phyloP scores from a whole-genome alignment of 2,888 invertebrate genomes.

The Onthophagus sagittarius region DNA sequence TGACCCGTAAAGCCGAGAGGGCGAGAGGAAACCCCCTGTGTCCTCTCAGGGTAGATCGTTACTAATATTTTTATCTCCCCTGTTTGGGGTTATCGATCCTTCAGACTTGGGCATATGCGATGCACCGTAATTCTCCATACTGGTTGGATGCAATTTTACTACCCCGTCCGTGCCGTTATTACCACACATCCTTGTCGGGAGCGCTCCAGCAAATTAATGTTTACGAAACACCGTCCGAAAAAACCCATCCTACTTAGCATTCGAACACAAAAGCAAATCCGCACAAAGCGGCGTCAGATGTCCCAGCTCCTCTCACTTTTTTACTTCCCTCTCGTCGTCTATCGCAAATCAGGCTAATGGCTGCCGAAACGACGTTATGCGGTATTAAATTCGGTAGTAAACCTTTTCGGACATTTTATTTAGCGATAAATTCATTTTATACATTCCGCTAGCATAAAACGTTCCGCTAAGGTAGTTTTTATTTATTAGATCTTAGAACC shows the following conservation, averaged over 20 bases:
- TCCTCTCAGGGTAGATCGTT: background rate
- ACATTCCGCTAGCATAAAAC: constrained; percentile 1
- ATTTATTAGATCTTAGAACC: constrained; percentile 2
- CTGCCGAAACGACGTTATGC: background rate
- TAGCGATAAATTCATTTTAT: constrained; percentile 10
- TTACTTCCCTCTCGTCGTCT: background rate
- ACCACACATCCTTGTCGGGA: background rate
- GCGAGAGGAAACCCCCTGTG: background rate
- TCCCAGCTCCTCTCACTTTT: background rate
- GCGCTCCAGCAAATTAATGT: background rate
- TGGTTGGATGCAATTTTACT: background rate
- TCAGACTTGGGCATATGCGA: background rate
- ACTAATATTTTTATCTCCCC: constrained; percentile 12
- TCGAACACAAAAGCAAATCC: background rate
- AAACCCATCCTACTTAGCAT: background rate
- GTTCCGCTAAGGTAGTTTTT: background rate
- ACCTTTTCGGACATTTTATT: constrained; percentile 8
- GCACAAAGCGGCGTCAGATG: background rate
- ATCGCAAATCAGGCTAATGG: constrained; percentile 6
- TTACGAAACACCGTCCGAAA: background rate
- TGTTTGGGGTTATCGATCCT: constrained; percentile 11
- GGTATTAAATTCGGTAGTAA: constrained; percentile 11
- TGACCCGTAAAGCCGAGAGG: background rate
- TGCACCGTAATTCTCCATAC: constrained; percentile 7
- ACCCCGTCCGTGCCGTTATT: background rate